These are phyloP conservation scores for Leucoraja ocellata DNA, from an alignment of 2,797 vertebrate genomes.

Conservation along the genomic window DNA sequence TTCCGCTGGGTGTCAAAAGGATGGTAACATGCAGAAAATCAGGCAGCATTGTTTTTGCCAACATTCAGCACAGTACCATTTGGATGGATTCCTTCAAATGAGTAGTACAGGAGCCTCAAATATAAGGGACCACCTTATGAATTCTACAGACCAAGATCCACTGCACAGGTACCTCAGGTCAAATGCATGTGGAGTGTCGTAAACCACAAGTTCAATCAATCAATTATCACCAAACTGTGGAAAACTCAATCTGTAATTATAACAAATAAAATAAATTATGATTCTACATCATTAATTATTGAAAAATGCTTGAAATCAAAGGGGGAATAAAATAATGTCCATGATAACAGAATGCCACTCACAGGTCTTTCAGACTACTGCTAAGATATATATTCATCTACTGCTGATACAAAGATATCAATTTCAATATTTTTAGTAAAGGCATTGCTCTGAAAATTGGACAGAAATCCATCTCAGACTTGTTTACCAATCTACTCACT, in stretches of 20 bases:
- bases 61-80: background rate
- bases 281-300: background rate
- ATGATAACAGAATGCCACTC: background rate
- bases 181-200: background rate
- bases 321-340: background rate
- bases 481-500: background rate
- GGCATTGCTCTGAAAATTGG: background rate
- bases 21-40: background rate
- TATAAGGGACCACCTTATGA: background rate
- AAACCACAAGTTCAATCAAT: background rate
- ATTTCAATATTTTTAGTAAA: background rate
- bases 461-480: too few species aligned
- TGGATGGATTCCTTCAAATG: background rate
- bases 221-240: background rate
- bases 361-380: background rate
- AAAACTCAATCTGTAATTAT: background rate
- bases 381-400: too few species aligned
- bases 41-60: background rate
- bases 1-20: background rate
- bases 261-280: background rate
- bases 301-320: background rate
- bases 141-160: background rate
- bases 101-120: background rate
- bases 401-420: background rate
- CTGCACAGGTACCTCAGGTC: background rate